Conservation (phyloP, 92 coral and sea anemone genomes). For the Porites lobata region DNA sequence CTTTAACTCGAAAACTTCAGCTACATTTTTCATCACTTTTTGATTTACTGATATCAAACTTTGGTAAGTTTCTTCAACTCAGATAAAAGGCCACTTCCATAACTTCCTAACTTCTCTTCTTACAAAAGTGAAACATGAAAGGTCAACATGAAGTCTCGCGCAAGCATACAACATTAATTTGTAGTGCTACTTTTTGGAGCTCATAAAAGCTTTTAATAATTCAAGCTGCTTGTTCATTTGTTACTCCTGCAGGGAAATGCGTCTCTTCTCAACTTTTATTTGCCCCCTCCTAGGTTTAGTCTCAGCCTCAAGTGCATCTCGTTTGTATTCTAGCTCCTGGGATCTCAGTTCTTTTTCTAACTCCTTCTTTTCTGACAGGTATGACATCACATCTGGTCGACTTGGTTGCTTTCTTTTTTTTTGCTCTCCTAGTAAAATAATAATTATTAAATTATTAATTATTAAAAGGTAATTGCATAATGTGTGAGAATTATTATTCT, state of each 20-base stretch:
- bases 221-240: slow-evolving; percentile 67
- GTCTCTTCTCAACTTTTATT: slow-evolving; percentile 64
- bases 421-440: slow-evolving; percentile 23
- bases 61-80: not conserved
- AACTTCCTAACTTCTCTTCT: slow-evolving; percentile 49
- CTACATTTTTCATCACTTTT: no score
- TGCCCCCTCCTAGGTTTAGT: slow-evolving; percentile 59
- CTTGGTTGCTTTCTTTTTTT: slow-evolving; percentile 49
- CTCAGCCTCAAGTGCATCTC: slow-evolving; percentile 63
- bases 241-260: slow-evolving; percentile 67
- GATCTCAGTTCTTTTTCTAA: slow-evolving; percentile 38
- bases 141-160: slow-evolving; percentile 51
- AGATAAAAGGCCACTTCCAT: slow-evolving; percentile 50
- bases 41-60: no score
- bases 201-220: slow-evolving; percentile 51
- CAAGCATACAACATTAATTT: slow-evolving; percentile 51
- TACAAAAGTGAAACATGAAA: slow-evolving; percentile 51
- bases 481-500: slow-evolving; percentile 44
- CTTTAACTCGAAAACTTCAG: no score
- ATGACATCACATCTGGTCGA: slow-evolving; percentile 63
- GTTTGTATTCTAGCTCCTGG: slow-evolving; percentile 71
- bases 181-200: slow-evolving; percentile 51
- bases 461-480: slow-evolving; percentile 29
- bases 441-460: slow-evolving; percentile 11
- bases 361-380: slow-evolving; percentile 69